Percentiles rank a stretch among this genome's conserved stretches.
Evolutionary conservation across 30 jellyfish, hydroid and myxozoan genomes (phyloP).

Genomic region (Nemopilema nomurai): DNA sequence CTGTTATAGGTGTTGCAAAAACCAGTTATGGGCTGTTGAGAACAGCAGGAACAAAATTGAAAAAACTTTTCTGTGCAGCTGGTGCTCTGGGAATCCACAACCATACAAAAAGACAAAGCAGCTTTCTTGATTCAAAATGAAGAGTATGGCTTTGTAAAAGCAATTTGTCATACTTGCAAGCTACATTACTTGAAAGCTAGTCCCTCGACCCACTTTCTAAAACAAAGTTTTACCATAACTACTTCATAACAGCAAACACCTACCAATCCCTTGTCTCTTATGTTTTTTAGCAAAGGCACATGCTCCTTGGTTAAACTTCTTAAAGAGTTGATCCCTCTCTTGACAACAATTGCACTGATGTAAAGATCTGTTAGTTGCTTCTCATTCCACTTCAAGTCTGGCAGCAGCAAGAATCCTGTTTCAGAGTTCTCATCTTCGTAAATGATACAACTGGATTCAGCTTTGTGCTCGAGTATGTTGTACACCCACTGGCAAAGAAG

Average conservation of each 20-base stretch:
- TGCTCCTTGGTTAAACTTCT: slow-evolving; percentile 76
- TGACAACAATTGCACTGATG: slow-evolving; percentile 66
- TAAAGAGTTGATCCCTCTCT: slow-evolving; percentile 57
- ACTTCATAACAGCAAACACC: background rate
- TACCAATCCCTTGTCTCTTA: slow-evolving; percentile 79
- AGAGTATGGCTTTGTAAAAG: too few relatives aligned
- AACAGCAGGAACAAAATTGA: too few relatives aligned
- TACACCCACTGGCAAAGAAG: slow-evolving; percentile 92
- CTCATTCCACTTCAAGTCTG: slow-evolving; percentile 98
- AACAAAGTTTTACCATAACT: background rate
- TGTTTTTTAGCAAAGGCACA: slow-evolving; percentile 82
- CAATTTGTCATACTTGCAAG: too few relatives aligned
- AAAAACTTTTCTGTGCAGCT: too few relatives aligned
- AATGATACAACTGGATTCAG: slow-evolving; percentile 83
- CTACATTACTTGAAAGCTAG: too few relatives aligned
- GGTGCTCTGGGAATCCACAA: too few relatives aligned
- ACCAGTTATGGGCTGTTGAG: too few relatives aligned
- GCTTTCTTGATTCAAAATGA: too few relatives aligned
- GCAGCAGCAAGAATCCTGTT: slow-evolving; percentile 84
- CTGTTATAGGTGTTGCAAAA: too few relatives aligned
- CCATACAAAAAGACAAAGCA: too few relatives aligned
- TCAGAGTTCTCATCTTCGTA: slow-evolving; percentile 86
- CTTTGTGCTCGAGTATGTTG: slow-evolving; percentile 88
- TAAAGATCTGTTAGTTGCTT: slow-evolving; percentile 74
- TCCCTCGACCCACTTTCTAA: background rate